Conservation (phyloP, 1,140 invertebrate genomes). For the Drosophila subpulchrella region DNA sequence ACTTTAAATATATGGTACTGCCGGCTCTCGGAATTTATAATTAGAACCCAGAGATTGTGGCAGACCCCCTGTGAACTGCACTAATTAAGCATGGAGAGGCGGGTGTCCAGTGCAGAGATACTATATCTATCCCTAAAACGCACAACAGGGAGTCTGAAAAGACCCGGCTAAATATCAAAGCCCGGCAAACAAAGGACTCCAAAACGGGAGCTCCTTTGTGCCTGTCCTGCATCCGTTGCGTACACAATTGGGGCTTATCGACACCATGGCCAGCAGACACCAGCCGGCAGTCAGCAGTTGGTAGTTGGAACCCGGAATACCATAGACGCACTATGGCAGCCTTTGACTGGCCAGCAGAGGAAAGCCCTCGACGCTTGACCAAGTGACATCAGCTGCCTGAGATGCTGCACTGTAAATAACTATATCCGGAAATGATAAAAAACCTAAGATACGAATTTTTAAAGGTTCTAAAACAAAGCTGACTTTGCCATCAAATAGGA, state of each 20-base stretch:
- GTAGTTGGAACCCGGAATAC: not conserved
- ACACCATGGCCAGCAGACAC: slow-evolving; percentile 35
- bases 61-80: slow-evolving; percentile 29
- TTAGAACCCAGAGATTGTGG: slow-evolving; percentile 33
- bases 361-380: slow-evolving; percentile 10
- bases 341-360: slow-evolving; percentile 17
- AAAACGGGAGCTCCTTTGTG: slow-evolving; percentile 42
- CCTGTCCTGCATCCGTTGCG: slow-evolving; percentile 38
- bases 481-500: too few relatives aligned
- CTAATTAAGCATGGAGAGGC: slow-evolving; percentile 36
- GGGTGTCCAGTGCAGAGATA: slow-evolving; percentile 15
- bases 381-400: slow-evolving; percentile 6
- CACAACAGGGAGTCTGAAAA: slow-evolving; percentile 4
- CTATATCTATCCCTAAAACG: slow-evolving; percentile 2
- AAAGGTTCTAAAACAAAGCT: too few relatives aligned
- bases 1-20: slow-evolving; percentile 35
- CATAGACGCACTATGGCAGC: not conserved
- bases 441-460: not conserved
- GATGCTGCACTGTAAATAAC: not conserved
- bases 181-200: slow-evolving; percentile 28
- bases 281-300: slow-evolving; percentile 8
- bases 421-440: not conserved
- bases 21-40: slow-evolving; percentile 8
- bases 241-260: slow-evolving; percentile 56
- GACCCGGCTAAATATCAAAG: slow-evolving; percentile 29